Evolutionary conservation across 2,888 invertebrate genomes (phyloP), one percentile per base, ranked within the genome.

Genomic region (Bugula neritina): DNA sequence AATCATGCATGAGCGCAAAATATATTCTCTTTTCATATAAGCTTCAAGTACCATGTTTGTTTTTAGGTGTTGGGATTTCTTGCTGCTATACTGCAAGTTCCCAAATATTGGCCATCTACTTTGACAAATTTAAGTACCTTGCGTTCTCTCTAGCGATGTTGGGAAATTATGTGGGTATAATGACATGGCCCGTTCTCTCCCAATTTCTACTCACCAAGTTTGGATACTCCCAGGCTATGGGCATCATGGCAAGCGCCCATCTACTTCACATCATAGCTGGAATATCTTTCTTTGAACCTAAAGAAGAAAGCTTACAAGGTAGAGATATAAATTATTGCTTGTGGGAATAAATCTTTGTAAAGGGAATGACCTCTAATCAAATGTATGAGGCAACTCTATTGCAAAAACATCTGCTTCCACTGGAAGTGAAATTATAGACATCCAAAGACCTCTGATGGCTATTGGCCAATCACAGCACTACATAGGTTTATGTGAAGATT

Each of bases 161-260:
- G 5, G 57, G 57, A 27, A 21, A 57, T 25, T 25, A 13, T 25
- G 13, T 21, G n/a, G 57, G 23, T 17, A 27, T 23, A 57, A 5
- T n/a, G 23, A 27, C 57, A 27, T 57, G n/a, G 27, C 57, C 57
- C 23, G 27, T 57, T 27, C n/a, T 27, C 13, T 57, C 57, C 3
- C 57, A 57, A n/a, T 25, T 5, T 57, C 57, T 57, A 5, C 27
- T 57, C 3, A 23, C 5, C 23, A 21, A 27, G 57, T 57, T 17
- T 57, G 57, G 57, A 25, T 57, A 57, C 57, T 57, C 57, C 27
- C 5, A 23, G 23, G 57, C 57, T 57, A 57, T 57, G 23, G 57
- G 23, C 10, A 57, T 57, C 57, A 57, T 57, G 57, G n/a, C 57
- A 13, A 27, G 23, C 5, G n/a, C 27, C 23, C 57, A 57, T 57